Evolutionary conservation across 2,113 vertebrate genomes (phyloP).

Genomic region (Rhinoptilus africanus): DNA sequence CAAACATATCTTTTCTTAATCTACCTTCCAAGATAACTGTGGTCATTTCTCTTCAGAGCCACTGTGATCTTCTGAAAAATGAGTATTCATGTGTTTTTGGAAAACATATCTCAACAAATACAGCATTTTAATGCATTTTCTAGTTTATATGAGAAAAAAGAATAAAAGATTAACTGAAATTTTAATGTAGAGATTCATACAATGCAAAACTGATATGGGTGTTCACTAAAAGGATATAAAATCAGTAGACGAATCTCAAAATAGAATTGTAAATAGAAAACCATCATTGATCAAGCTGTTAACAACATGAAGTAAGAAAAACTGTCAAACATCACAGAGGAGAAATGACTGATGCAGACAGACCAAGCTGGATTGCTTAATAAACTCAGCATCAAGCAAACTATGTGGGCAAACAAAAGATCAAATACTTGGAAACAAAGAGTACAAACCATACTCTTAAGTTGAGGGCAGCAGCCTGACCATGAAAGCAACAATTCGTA

Average conservation of each 20-base stretch:
- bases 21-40: neutral
- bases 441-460: neutral
- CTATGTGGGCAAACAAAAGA: neutral
- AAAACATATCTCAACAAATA: neutral
- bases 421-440: neutral
- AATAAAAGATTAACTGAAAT: neutral
- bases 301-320: neutral
- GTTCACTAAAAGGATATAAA: neutral
- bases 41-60: neutral
- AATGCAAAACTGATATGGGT: neutral
- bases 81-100: neutral
- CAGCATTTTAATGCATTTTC: neutral
- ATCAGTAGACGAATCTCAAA: neutral
- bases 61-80: neutral
- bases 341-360: neutral
- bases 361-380: neutral
- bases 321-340: neutral
- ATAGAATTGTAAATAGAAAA: neutral
- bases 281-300: neutral
- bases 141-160: neutral
- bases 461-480: neutral
- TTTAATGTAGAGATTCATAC: neutral
- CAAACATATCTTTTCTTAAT: neutral
- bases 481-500: neutral
- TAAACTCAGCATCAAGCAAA: neutral